Evolutionary conservation across 2,113 vertebrate genomes (phyloP), one percentile per base, ranked within the genome.

Genomic region (Cynoglossus semilaevis): DNA sequence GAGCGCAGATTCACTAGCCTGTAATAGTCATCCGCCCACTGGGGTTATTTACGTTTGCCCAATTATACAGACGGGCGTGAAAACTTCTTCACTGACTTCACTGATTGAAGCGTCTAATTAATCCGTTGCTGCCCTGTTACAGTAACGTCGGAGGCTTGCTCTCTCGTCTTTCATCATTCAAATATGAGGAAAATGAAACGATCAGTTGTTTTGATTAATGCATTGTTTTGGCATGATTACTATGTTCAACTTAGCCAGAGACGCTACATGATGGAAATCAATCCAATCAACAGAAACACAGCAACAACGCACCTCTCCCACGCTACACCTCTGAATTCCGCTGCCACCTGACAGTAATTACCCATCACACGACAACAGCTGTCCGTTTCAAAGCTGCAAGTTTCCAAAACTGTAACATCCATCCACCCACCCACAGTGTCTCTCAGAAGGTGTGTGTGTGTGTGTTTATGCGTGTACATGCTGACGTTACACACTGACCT

Each of bases 401-500:
- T 45, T n/a, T 37, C 19, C 19, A 44, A 16, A 38, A 6, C 22
- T 29, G 40, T 36, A 36, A 38, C 47, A 55, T 64, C 56, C 45
- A 45, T 15, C 16, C 40, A 48, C 18, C 42, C 49, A 22, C 2
- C 16, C 42, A 9, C 18, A 47, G 56, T 7, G 34, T 13, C 19
- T 38, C 6, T 29, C 22, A 29, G 22, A 29, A 29, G 6, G 46
- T 42, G 15, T 51, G 37, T 9, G 36, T 8, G 38, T 41, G 10
- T 41, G 38, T 41, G 9, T 41, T 11, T 41, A 14, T 41, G 38
- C 14, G 1, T 41, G 38, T 41, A 4, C 9, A 3, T 10, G 15
- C 6, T 42, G 3, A 18, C 62, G 22, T 76, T 14, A 17, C 36
- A 58, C 55, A 83, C 85, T 89, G 76, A 95, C 94, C 94, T 88